Evolutionary conservation across 1,140 invertebrate species (phyloP), one percentile per base, ranked within the genome.

Genomic region (Pemphigus obesinymphae): DNA sequence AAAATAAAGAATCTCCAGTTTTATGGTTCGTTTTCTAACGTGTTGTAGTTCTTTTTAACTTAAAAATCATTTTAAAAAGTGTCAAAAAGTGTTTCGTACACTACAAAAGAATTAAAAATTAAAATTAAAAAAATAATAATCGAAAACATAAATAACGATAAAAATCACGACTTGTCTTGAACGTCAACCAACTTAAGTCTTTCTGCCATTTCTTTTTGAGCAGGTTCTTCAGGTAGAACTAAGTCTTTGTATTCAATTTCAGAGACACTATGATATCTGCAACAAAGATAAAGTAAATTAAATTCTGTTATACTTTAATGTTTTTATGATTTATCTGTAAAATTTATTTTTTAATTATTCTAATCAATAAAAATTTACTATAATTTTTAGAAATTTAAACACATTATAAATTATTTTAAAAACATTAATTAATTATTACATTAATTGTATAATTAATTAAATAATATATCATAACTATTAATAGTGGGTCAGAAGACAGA

Each of bases 1-100:
- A n/a, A 58, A 15, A 63, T 80, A 58, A 55, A 76, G 53, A 75
- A 23, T 80, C 76, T 80, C 76, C 76, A 80, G 76, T 63, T 80
- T 29, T 80, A 80, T 80, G 76, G 76, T 80, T 80, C 76, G 76
- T 80, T 80, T 63, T 61, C n/a, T 37, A 80, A 80, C 76, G 5
- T 63, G 45, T 20, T 58, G 43, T 31, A 63, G 53, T 80, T 80
- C 34, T 31, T 63, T 80, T 31, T 17, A 55, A 63, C 55, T 45
- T 80, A 63, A 80, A 76, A 58, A 29, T 80, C 1, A 45, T 61
- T 80, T 63, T 45, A 80, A 80, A 76, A 80, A 45, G 34, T 43
- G 55, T 63, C 55, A 80, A 80, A 78, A 78, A 76, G 58, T 40
- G 1, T 80, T 40, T 63, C 23, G 40, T 80, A 63, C 11, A n/a